These are phyloP conservation scores for Lottia gigantea DNA, from an alignment of 2,888 invertebrate genomes.

Conservation along the genomic window DNA sequence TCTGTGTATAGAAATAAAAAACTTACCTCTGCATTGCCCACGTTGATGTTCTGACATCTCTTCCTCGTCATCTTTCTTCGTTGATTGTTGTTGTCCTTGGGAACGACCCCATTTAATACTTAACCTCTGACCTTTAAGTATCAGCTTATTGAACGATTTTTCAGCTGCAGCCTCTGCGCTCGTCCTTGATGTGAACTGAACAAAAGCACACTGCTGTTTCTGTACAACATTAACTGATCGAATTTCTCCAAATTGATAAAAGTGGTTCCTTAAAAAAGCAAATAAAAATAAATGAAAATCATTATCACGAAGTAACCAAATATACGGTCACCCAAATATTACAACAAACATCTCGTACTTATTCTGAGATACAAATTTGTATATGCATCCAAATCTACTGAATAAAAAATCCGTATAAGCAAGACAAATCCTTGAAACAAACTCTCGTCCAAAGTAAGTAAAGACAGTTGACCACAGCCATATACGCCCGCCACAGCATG, in stretches of 20 bases:
- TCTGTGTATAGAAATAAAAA: not conserved
- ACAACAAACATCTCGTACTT: no score
- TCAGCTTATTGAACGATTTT: slow-evolving; percentile 89
- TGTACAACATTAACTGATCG: slow-evolving; percentile 91
- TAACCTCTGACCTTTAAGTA: slow-evolving; percentile 80
- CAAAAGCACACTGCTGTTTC: slow-evolving; percentile 92
- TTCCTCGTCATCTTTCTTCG: slow-evolving; percentile 50
- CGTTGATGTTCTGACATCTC: slow-evolving; percentile 78
- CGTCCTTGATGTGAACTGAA: slow-evolving; percentile 90
- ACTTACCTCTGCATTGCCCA: slow-evolving; percentile 76
- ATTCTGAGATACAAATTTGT: no score
- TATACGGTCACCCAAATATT: not conserved
- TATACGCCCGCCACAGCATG: no score
- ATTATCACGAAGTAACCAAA: not conserved
- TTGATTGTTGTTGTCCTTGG: slow-evolving; percentile 75
- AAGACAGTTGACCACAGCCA: no score
- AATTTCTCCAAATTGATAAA: slow-evolving; percentile 99
- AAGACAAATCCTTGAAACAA: no score
- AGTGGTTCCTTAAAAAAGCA: slow-evolving; percentile 79
- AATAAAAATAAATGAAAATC: not conserved
- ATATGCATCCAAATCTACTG: no score
- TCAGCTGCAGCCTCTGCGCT: slow-evolving; percentile 87
- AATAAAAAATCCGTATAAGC: no score
- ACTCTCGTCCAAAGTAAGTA: no score
- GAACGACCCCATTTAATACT: slow-evolving; percentile 99